These are phyloP conservation scores for Caenorhabditis sp. DNA, from an alignment of 2,888 invertebrate species.

Conservation along the genomic window DNA sequence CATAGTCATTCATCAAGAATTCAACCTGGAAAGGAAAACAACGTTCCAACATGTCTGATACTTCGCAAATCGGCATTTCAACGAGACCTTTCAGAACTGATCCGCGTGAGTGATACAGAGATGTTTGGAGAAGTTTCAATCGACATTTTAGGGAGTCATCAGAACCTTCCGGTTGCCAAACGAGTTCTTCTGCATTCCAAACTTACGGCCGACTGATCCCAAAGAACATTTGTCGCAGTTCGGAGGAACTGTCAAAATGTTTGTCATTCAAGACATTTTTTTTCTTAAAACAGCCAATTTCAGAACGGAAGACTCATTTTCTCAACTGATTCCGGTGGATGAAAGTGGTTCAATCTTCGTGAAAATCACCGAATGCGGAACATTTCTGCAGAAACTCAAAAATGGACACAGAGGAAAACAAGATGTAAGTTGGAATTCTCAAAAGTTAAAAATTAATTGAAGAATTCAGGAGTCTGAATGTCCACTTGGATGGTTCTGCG, in stretches of 20 bases:
- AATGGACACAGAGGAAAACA: neutral
- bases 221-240: neutral
- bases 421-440: neutral
- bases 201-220: neutral
- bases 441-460: neutral
- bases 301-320: neutral
- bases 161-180: neutral
- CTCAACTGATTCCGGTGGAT: neutral
- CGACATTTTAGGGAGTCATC: neutral
- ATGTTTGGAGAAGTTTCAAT: neutral
- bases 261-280: too few relatives aligned
- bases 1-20: too few relatives aligned
- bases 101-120: neutral
- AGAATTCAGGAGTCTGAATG: conserved; percentile 6
- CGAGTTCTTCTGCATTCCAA: neutral
- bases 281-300: too few relatives aligned
- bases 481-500: conserved; percentile 22
- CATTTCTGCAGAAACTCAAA: neutral
- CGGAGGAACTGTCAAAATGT: neutral
- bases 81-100: neutral
- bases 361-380: neutral
- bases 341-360: neutral
- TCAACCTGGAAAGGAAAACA: too few relatives aligned
- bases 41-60: too few relatives aligned
- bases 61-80: neutral